These are phyloP conservation scores for Rhagophthalmus giganteus DNA, from an alignment of 2,888 invertebrate genomes.

Conservation along the genomic window DNA sequence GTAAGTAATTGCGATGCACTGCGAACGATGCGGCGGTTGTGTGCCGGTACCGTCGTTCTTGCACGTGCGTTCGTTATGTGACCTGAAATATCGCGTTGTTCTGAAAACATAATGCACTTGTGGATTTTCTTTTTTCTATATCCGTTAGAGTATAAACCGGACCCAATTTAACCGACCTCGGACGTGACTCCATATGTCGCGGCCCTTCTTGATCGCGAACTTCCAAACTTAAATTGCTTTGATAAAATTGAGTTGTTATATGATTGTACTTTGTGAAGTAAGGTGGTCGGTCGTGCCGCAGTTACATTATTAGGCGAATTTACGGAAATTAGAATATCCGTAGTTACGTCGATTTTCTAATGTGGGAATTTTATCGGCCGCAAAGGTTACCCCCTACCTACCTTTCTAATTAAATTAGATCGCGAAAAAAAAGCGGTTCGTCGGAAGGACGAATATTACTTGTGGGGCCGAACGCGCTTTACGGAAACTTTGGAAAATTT, in stretches of 20 bases:
- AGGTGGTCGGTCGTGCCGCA: background rate
- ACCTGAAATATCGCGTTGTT: too few relatives aligned
- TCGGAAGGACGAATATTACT: constrained; percentile 10
- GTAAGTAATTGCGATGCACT: too few relatives aligned
- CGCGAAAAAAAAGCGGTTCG: constrained; percentile 14
- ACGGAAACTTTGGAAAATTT: constrained; percentile 20
- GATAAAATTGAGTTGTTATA: constrained; percentile 37
- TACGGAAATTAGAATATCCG: too few relatives aligned
- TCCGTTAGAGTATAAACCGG: constrained; percentile 23
- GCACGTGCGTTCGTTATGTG: too few relatives aligned
- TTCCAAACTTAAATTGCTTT: constrained; percentile 38
- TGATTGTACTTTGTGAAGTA: constrained; percentile 27
- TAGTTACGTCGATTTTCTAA: too few relatives aligned
- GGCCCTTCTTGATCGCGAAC: constrained; percentile 32
- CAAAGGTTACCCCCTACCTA: too few relatives aligned
- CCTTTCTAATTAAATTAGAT: constrained; percentile 26
- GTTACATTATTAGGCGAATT: too few relatives aligned
- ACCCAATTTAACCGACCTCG: constrained; percentile 28
- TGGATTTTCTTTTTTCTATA: constrained; percentile 20
- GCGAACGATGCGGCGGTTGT: too few relatives aligned
- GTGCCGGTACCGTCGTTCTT: too few relatives aligned
- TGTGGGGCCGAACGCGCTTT: constrained; percentile 9
- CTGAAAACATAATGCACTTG: constrained; percentile 17
- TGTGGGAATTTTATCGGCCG: too few relatives aligned
- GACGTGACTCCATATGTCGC: constrained; percentile 38